phyloP scores from a whole-genome alignment of 1,140 invertebrate genomes.

The Caenorhabditis tropicalis region DNA sequence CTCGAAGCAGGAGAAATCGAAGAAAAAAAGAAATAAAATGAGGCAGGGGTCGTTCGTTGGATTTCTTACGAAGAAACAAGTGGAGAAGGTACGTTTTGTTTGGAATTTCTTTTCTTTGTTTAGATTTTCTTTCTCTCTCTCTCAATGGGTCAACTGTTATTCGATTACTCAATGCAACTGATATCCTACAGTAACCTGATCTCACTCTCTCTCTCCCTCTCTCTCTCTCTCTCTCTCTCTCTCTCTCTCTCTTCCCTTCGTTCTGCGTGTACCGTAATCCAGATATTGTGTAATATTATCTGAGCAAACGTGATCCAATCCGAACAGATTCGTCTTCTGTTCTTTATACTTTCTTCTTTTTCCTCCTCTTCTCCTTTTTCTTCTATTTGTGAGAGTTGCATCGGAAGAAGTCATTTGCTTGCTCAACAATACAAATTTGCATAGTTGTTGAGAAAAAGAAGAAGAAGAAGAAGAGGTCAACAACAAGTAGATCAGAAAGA shows the following conservation, averaged over 20 bases:
- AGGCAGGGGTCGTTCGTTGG: background rate
- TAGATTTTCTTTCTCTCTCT: background rate
- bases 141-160: too few relatives aligned
- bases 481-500: background rate
- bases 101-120: too few relatives aligned
- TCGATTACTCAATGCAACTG: too few relatives aligned
- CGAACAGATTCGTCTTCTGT: background rate
- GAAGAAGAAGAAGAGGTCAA: conserved; percentile 5
- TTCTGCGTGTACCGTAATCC: background rate
- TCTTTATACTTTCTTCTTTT: background rate
- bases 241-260: background rate
- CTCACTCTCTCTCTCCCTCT: too few relatives aligned
- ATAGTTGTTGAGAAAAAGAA: conserved; percentile 33
- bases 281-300: background rate
- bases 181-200: too few relatives aligned
- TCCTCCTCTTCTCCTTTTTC: background rate
- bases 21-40: background rate
- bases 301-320: conserved; percentile 15
- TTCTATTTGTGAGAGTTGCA: background rate
- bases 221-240: background rate
- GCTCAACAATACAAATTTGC: conserved; percentile 42
- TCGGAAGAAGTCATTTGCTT: conserved; percentile 16
- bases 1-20: background rate
- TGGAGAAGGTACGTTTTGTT: background rate
- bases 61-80: background rate